Evolutionary conservation across 2,888 invertebrate species (phyloP), one percentile per base, ranked within the genome.

Genomic region (Alitta virens): DNA sequence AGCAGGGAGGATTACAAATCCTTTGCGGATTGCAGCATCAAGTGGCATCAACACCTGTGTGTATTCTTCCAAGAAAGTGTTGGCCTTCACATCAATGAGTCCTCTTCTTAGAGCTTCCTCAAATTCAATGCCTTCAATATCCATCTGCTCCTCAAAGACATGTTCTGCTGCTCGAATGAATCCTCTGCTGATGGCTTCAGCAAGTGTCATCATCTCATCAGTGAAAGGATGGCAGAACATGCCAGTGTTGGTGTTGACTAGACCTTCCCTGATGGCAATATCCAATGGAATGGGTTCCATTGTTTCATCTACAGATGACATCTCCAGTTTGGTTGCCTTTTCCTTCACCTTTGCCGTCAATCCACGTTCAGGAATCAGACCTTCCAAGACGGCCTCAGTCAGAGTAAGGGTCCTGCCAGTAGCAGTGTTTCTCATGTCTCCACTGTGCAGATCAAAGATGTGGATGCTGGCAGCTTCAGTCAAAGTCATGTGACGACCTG

Each of bases 401-500:
- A 94, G 84, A 25, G 91, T 87, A 66, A 92, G 86, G 43, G 88
- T 86, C 56, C 88, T 86, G 33, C 87, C 87, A 68, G 88, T 88
- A 66, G 60, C 91, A 87, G 65, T 71, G 64, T 81, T 76, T 25
- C 71, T 71, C 33, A 96, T 78, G 86, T 87, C 77, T 87, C 90
- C 76, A 80, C 89, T 89, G 80, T 94, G 91, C 0, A 94, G 91
- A 76, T 95, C 94, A 82, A 89, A 89, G 52, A 96, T 86, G 78
- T 94, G 92, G 74, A 88, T 87, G 78, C 92, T 91, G 75, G 97
- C 95, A 25, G 94, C 94, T 85, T 95, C 92, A 67, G 93, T 83
- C 68, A 97, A 85, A 25, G 93, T 91, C 46, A 95, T 86, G 78
- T 90, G 88, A 67, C 79, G 78, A 26, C 84, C 82, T 57, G 92